Percentiles rank a stretch among this genome's conserved stretches.
Evolutionary conservation across 2,888 invertebrate species (phyloP).

Genomic region (Patella caerulea): DNA sequence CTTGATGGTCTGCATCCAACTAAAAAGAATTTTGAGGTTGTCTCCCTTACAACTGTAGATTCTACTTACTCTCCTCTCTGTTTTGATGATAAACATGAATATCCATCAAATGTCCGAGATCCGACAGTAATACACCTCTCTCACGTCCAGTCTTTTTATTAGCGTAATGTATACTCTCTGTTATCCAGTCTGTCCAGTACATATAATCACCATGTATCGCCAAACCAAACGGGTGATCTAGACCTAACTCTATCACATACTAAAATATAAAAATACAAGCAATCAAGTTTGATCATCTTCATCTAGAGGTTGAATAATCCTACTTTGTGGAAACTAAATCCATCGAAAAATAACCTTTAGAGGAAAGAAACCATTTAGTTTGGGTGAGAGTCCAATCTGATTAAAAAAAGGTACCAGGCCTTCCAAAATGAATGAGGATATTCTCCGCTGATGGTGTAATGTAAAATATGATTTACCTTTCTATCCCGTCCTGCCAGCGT

Average conservation of each 20-base stretch:
- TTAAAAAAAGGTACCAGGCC: not conserved
- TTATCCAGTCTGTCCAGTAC: constrained; percentile 95
- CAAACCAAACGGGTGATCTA: constrained; percentile 91
- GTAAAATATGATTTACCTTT: constrained; percentile 54
- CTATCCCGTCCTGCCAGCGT: constrained; percentile 84
- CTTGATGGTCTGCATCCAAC: not conserved
- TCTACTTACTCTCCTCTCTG: constrained; percentile 65
- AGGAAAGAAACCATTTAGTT: too few relatives aligned
- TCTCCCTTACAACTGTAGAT: not conserved
- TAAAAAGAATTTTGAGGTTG: not conserved
- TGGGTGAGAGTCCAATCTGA: not conserved
- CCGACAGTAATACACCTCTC: constrained; percentile 79
- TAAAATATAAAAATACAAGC: constrained; percentile 28
- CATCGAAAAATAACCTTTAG: too few relatives aligned
- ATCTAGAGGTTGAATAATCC: too few relatives aligned
- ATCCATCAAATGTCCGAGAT: constrained; percentile 91
- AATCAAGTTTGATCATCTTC: too few relatives aligned
- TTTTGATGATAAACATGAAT: constrained; percentile 77
- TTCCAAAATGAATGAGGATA: not conserved
- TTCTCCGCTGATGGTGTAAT: not conserved
- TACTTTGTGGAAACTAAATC: too few relatives aligned
- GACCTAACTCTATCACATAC: constrained; percentile 76
- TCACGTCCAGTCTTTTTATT: constrained; percentile 72
- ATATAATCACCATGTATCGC: constrained; percentile 90
- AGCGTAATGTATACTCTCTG: constrained; percentile 86